Percentiles rank a stretch among this genome's conserved stretches.
Conservation (phyloP, 2,113 vertebrate species). For the Rhizomys pruinosus region DNA sequence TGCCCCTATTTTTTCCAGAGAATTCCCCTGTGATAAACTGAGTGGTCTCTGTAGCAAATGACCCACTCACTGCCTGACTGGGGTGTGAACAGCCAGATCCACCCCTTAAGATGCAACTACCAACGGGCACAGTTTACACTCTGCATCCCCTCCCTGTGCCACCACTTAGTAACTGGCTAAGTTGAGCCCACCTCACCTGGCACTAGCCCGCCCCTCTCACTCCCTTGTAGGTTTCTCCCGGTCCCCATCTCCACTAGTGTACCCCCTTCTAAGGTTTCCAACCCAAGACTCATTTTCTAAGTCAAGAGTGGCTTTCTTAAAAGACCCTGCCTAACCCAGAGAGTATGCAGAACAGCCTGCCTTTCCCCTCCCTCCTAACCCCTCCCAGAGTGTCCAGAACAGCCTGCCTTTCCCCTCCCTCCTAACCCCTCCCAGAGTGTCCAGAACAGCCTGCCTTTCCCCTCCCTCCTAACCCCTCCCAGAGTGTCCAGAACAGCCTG, state of each 20-base stretch:
- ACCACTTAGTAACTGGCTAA: neutral
- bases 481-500: too few species aligned
- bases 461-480: too few species aligned
- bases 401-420: too few species aligned
- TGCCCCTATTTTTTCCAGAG: neutral
- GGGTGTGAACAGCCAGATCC: neutral
- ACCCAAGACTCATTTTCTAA: neutral
- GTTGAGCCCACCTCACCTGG: neutral
- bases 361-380: too few species aligned
- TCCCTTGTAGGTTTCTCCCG: too few species aligned
- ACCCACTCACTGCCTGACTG: neutral
- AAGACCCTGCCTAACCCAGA: neutral
- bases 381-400: too few species aligned
- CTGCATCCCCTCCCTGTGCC: accelerated
- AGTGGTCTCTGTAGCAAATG: neutral
- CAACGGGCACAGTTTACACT: accelerated
- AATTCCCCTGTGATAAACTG: neutral
- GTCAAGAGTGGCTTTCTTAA: neutral
- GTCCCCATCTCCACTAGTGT: neutral
- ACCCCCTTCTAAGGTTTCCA: neutral
- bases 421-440: too few species aligned
- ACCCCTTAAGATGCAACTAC: too few species aligned
- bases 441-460: too few species aligned
- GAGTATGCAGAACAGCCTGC: too few species aligned
- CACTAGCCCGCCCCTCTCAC: neutral